Conservation (phyloP, 1,140 invertebrate species). For the Heliconius eleuchia region DNA sequence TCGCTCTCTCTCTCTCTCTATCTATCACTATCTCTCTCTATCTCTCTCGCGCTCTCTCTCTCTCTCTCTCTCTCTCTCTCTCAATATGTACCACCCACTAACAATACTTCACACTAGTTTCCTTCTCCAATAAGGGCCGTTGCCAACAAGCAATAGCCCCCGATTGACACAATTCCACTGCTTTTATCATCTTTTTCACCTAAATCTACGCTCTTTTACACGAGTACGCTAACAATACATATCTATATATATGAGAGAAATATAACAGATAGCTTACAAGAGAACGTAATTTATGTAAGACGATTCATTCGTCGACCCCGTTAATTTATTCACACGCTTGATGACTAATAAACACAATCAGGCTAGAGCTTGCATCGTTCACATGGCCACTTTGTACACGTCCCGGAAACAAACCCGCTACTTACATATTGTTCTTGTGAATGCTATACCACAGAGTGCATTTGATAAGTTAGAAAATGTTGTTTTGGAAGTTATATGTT, state of each 20-base stretch:
- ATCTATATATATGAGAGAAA: background rate
- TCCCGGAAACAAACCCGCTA: background rate
- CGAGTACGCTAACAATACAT: no score
- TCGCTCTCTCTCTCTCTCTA: no score
- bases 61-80: no score
- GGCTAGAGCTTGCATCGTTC: background rate
- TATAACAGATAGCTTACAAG: background rate
- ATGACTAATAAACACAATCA: constrained; percentile 4
- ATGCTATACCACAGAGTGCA: background rate
- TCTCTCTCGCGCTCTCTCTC: no score
- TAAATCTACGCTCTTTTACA: no score
- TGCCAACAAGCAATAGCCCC: no score
- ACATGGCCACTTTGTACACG: background rate
- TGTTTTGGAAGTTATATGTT: background rate
- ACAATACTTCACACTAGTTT: no score
- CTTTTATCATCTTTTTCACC: no score
- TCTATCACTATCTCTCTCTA: no score
- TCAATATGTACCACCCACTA: no score
- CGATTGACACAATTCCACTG: no score
- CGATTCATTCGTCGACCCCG: background rate
- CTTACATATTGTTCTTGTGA: background rate
- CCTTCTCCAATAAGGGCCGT: no score
- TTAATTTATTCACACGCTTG: constrained; percentile 1
- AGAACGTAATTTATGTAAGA: background rate
- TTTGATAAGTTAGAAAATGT: background rate